Conservation (phyloP, 1,140 invertebrate genomes). For the Ips nitidus region DNA sequence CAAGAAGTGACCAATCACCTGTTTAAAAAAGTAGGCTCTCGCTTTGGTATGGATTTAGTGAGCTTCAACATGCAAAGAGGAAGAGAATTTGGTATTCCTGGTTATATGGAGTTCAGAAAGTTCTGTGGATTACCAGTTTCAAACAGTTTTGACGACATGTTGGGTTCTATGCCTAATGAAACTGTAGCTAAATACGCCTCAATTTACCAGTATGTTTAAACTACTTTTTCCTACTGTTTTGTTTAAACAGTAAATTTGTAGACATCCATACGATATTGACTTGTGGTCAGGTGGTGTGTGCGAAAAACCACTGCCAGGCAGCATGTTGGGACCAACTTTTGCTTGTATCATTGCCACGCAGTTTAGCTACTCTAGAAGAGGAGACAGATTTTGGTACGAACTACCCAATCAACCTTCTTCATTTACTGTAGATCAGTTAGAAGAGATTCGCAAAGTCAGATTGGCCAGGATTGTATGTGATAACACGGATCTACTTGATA, state of each 20-base stretch:
- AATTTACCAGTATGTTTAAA: conserved; percentile 69
- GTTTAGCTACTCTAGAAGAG: conserved; percentile 85
- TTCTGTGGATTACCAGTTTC: conserved; percentile 85
- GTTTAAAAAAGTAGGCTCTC: conserved; percentile 76
- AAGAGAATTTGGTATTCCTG: conserved; percentile 87
- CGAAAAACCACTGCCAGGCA: conserved; percentile 81
- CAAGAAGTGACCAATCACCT: conserved; percentile 91
- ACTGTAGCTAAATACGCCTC: conserved; percentile 76
- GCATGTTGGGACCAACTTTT: conserved; percentile 93
- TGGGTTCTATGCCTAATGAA: conserved; percentile 86
- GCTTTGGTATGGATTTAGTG: conserved; percentile 88
- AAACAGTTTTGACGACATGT: conserved; percentile 80
- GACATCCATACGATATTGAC: conserved; percentile 84
- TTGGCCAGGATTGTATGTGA: conserved; percentile 91
- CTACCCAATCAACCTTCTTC: conserved; percentile 88
- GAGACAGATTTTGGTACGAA: conserved; percentile 97
- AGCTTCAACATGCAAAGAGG: conserved; percentile 95
- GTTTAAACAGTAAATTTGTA: conserved; percentile 45
- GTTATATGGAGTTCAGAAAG: conserved; percentile 90
- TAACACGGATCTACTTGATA: conserved; percentile 90
- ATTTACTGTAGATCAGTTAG: conserved; percentile 86
- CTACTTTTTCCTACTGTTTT: not conserved
- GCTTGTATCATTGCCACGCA: conserved; percentile 96
- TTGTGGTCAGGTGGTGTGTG: conserved; percentile 92
- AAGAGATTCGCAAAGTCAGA: conserved; percentile 84